Conservation (phyloP, 2,888 invertebrate genomes). For the Cloeon dipterum region DNA sequence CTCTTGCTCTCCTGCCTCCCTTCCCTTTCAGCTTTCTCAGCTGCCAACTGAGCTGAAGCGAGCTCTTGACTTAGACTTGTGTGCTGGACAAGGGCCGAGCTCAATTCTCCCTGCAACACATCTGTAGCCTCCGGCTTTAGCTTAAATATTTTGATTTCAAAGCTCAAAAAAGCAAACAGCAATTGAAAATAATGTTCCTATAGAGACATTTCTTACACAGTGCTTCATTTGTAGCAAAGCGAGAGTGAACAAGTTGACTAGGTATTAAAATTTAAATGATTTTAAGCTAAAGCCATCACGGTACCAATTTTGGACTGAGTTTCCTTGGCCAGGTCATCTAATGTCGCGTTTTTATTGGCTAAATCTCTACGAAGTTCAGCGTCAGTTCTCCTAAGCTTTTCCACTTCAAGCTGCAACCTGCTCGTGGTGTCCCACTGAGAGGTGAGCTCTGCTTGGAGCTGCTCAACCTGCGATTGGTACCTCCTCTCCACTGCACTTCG, state of each 20-base stretch:
- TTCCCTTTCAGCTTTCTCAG: conserved; percentile 51
- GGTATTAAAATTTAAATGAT: no score
- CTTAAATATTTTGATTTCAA: no score
- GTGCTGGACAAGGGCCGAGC: conserved; percentile 51
- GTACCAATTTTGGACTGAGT: conserved; percentile 51
- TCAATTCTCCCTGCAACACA: conserved; percentile 43
- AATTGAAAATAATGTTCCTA: no score
- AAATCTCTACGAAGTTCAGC: conserved; percentile 53
- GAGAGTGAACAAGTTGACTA: no score
- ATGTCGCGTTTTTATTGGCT: conserved; percentile 44
- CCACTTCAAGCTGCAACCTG: conserved; percentile 47
- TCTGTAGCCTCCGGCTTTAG: no score
- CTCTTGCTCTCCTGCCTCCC: conserved; percentile 50
- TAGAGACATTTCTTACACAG: no score
- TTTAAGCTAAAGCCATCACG: no score
- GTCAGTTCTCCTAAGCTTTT: conserved; percentile 55
- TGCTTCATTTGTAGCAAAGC: no score
- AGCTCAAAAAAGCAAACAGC: no score
- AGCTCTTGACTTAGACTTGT: conserved; percentile 59
- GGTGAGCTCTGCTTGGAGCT: conserved; percentile 52
- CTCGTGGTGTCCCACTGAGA: conserved; percentile 60
- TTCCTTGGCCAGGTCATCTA: conserved; percentile 61
- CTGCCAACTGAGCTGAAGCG: conserved; percentile 32
- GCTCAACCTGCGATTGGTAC: conserved; percentile 27
- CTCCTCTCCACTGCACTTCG: conserved; percentile 19